Conservation (phyloP, 2,888 invertebrate genomes). For the Deilephila elpenor region DNA sequence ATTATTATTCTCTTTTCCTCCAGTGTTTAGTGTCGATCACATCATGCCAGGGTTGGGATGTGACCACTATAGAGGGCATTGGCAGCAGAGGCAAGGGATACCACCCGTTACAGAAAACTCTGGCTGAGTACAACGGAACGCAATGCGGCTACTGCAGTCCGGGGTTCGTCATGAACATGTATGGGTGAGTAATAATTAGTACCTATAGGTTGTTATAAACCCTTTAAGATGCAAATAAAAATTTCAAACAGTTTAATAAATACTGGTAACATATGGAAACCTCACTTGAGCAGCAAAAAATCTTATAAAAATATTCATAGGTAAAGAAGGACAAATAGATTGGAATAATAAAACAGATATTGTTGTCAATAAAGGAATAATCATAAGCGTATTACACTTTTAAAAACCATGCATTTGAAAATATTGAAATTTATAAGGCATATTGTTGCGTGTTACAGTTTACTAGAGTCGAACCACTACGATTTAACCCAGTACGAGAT, state of each 20-base stretch:
- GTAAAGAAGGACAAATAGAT: no score
- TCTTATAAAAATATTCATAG: no score
- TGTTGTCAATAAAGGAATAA: no score
- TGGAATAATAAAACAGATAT: no score
- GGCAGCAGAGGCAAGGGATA: conserved; percentile 87
- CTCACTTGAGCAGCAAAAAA: no score
- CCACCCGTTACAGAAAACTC: conserved; percentile 86
- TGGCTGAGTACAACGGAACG: conserved; percentile 87
- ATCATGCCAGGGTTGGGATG: conserved; percentile 86
- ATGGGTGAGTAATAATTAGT: conserved; percentile 72
- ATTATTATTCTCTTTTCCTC: conserved; percentile 28
- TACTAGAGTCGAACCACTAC: conserved; percentile 44
- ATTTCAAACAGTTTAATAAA: no score
- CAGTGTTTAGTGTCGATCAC: conserved; percentile 87
- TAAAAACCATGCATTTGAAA: no score
- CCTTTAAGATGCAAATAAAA: neutral
- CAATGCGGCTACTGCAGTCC: conserved; percentile 91
- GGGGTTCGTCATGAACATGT: conserved; percentile 91
- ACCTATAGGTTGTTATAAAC: neutral
- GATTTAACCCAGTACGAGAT: conserved; percentile 74
- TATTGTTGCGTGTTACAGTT: conserved; percentile 33
- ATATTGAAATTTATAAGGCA: no score
- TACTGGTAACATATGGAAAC: no score
- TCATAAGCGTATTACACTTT: no score
- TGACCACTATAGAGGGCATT: conserved; percentile 89